phyloP scores from a whole-genome alignment of 1,140 invertebrate genomes.

The Helicoverpa armigera region DNA sequence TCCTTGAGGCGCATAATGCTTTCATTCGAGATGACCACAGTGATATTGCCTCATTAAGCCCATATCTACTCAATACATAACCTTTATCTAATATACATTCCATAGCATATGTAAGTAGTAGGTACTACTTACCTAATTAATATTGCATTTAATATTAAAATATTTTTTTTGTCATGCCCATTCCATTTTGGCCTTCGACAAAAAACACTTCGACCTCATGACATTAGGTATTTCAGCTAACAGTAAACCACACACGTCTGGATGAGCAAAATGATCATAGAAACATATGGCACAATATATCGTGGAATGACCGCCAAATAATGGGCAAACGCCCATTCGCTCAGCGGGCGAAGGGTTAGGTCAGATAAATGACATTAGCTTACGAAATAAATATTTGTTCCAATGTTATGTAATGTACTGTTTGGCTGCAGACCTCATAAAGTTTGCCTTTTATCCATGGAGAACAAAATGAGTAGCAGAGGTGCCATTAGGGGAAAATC shows the following conservation, averaged over 20 bases:
- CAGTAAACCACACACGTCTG: constrained; percentile 43
- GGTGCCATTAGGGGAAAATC: not conserved
- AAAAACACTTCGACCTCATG: not conserved
- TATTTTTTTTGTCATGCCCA: no score
- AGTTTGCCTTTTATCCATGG: not conserved
- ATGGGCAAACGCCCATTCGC: constrained; percentile 18
- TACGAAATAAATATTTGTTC: constrained; percentile 10
- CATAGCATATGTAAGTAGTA: not conserved
- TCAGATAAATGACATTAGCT: constrained; percentile 14
- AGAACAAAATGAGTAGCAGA: no score
- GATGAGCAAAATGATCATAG: constrained; percentile 37
- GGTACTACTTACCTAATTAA: not conserved
- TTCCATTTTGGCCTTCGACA: not conserved
- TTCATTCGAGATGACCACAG: not conserved
- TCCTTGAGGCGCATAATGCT: not conserved
- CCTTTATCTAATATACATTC: no score
- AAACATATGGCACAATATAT: constrained; percentile 39
- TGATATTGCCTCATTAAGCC: not conserved
- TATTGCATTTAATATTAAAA: no score
- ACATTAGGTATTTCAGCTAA: not conserved
- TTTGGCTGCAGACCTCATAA: not conserved
- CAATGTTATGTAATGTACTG: not conserved
- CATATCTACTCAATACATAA: no score
- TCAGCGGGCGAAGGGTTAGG: constrained; percentile 6
- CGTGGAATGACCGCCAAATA: constrained; percentile 15